Evolutionary conservation across 1,140 invertebrate genomes (phyloP).

Genomic region (Drosophila takahashii): DNA sequence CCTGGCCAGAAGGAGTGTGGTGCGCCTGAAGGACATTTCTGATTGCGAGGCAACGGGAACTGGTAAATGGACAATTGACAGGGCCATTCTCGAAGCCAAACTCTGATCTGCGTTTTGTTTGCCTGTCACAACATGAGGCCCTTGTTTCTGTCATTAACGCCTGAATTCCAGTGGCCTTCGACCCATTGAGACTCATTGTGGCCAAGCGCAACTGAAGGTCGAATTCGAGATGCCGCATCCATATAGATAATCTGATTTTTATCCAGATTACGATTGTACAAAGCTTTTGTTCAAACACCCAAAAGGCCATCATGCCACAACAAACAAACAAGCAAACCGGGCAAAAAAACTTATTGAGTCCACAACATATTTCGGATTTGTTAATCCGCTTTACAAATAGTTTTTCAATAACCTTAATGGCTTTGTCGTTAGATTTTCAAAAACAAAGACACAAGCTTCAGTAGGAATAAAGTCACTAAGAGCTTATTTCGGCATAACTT

Average conservation of each 20-base stretch:
- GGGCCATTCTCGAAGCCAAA: constrained; percentile 22
- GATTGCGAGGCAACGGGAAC: background rate
- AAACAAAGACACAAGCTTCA: constrained; percentile 6
- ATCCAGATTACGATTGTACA: constrained; percentile 16
- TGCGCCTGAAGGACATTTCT: background rate
- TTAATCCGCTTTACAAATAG: constrained; percentile 27
- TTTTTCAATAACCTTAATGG: constrained; percentile 35
- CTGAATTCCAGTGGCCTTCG: constrained; percentile 55
- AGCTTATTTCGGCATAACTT: constrained; percentile 5
- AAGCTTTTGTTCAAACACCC: constrained; percentile 18
- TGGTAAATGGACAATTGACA: constrained; percentile 32
- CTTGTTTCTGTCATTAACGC: constrained; percentile 53
- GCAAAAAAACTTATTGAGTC: background rate
- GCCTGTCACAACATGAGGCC: constrained; percentile 53
- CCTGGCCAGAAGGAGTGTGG: background rate
- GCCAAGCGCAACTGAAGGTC: constrained; percentile 1
- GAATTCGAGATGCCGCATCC: background rate
- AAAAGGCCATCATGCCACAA: constrained; percentile 12
- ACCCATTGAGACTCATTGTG: constrained; percentile 38
- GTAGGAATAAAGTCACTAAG: background rate
- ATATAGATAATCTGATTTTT: constrained; percentile 27
- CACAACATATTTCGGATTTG: constrained; percentile 20
- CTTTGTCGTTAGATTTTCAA: constrained; percentile 13
- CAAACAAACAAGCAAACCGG: constrained; percentile 2
- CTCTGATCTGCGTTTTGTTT: constrained; percentile 45